phyloP scores from a whole-genome alignment of 2,113 vertebrate genomes.

The Clarias batrachus region DNA sequence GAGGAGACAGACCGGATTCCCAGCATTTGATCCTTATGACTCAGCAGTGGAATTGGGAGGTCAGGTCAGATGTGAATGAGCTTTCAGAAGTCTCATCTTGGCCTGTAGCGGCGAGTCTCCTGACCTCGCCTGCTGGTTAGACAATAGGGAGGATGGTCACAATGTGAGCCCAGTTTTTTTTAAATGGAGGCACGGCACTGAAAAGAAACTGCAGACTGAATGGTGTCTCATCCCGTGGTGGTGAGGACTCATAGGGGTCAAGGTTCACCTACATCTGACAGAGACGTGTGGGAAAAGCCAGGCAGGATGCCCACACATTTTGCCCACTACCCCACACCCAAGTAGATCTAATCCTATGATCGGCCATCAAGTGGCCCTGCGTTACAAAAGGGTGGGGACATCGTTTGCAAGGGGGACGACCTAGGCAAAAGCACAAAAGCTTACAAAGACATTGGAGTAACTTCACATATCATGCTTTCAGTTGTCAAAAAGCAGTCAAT shows the following conservation, averaged over 20 bases:
- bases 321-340: constrained; percentile 68
- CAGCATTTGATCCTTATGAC: constrained; percentile 72
- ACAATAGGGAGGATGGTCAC: constrained; percentile 70
- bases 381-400: constrained; percentile 56
- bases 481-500: constrained; percentile 65
- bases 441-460: constrained; percentile 64
- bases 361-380: constrained; percentile 62
- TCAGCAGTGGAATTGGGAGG: constrained; percentile 67
- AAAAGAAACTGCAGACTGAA: constrained; percentile 71
- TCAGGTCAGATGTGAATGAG: constrained; percentile 75
- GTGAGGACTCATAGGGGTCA: constrained; percentile 71
- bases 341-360: constrained; percentile 68
- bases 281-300: constrained; percentile 74
- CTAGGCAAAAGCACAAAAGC: constrained; percentile 67
- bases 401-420: constrained; percentile 45
- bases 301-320: constrained; percentile 71
- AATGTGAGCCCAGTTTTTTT: constrained; percentile 59
- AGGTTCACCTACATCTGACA: constrained; percentile 74
- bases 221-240: constrained; percentile 64
- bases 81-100: constrained; percentile 74
- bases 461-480: constrained; percentile 67
- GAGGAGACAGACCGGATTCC: constrained; percentile 62
- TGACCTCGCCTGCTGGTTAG: constrained; percentile 69
- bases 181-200: constrained; percentile 65
- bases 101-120: constrained; percentile 68